Conservation (phyloP, 2,113 vertebrate species). For the Tachycineta bicolor region DNA sequence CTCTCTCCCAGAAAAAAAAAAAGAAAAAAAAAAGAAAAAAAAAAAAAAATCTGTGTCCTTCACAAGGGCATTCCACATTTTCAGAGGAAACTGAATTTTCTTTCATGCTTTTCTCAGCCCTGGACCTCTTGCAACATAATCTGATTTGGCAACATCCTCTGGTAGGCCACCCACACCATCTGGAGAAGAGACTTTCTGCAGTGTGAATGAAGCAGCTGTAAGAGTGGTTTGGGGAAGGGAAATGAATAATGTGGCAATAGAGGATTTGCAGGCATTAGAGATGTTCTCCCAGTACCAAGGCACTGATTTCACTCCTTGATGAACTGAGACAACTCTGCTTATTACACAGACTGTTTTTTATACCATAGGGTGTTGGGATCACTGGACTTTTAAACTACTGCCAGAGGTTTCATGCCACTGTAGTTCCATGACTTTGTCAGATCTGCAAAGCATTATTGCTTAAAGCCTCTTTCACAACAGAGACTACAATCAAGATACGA, state of each 20-base stretch:
- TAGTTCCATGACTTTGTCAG: background rate
- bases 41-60: background rate
- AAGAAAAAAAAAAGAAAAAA: background rate
- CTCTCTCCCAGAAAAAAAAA: background rate
- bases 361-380: background rate
- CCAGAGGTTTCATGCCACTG: background rate
- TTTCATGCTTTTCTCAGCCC: background rate
- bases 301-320: slow-evolving; percentile 2
- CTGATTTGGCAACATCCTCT: background rate
- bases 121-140: background rate
- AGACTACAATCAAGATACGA: background rate
- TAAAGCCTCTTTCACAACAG: background rate
- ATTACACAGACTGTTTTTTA: slow-evolving; percentile 12
- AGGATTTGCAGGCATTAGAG: background rate
- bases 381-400: slow-evolving; percentile 13
- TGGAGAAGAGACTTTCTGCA: slow-evolving; percentile 44
- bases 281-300: background rate
- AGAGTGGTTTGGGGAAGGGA: background rate
- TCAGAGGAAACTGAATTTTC: background rate
- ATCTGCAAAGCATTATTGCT: background rate
- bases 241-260: slow-evolving; percentile 34
- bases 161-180: slow-evolving; percentile 16
- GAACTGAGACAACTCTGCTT: background rate
- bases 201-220: slow-evolving; percentile 57
- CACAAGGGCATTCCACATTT: background rate